Conservation (phyloP, 2,888 invertebrate genomes). For the Lasioglossum lativentre region DNA sequence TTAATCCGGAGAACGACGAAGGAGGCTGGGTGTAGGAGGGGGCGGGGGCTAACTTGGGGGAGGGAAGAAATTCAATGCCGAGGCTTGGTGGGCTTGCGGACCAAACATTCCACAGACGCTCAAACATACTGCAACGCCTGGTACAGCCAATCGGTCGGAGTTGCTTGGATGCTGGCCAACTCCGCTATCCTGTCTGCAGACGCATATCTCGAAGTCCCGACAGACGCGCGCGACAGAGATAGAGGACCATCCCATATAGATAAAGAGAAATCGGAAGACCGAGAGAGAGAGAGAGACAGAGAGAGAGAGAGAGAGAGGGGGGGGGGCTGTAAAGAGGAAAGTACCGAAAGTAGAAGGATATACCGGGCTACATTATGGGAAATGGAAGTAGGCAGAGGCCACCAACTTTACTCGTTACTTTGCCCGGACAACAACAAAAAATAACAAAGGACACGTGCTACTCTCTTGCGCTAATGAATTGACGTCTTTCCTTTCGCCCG, state of each 20-base stretch:
- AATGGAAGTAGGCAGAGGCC: conserved; percentile 62
- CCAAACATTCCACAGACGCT: conserved; percentile 72
- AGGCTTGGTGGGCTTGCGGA: conserved; percentile 49
- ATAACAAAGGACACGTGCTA: conserved; percentile 38
- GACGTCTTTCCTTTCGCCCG: conserved; percentile 44
- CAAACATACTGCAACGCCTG: conserved; percentile 68
- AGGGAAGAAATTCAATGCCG: conserved; percentile 59
- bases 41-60: neutral
- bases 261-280: conserved; percentile 28
- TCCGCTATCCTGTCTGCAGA: conserved; percentile 74
- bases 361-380: conserved; percentile 43
- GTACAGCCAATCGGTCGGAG: conserved; percentile 79
- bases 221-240: conserved; percentile 47
- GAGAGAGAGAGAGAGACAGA: neutral
- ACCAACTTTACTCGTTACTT: conserved; percentile 80
- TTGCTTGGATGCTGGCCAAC: conserved; percentile 81
- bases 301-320: neutral
- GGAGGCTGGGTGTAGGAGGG: conserved; percentile 10
- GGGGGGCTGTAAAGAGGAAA: neutral
- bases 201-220: conserved; percentile 70
- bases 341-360: conserved; percentile 28
- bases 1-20: conserved; percentile 68
- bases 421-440: conserved; percentile 20
- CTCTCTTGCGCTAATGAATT: conserved; percentile 60
- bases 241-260: conserved; percentile 9